Evolutionary conservation across 2,888 invertebrate genomes (phyloP).

Genomic region (Lysandra bellargus): DNA sequence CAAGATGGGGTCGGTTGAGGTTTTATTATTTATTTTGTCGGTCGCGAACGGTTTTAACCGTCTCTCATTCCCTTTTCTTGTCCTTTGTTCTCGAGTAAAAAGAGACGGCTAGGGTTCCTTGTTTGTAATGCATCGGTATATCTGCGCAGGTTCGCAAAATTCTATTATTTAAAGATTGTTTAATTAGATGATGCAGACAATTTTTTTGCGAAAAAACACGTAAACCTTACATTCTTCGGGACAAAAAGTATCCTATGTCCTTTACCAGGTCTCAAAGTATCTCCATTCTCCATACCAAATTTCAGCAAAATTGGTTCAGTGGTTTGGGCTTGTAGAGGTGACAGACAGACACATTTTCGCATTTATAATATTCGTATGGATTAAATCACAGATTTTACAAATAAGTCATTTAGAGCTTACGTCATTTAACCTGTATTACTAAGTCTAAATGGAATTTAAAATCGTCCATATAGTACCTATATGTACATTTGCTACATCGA

Average conservation of each 20-base stretch:
- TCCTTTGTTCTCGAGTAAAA: constrained; percentile 53
- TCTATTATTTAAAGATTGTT: neutral
- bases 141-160: constrained; percentile 49
- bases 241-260: no score
- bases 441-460: constrained; percentile 6
- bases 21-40: constrained; percentile 74
- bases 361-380: no score
- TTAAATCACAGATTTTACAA: neutral
- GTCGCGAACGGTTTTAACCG: constrained; percentile 67
- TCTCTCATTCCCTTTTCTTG: constrained; percentile 62
- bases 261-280: no score
- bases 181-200: neutral
- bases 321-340: no score
- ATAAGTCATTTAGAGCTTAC: neutral
- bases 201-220: no score
- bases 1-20: constrained; percentile 63
- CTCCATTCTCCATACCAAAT: no score
- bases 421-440: neutral
- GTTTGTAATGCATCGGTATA: constrained; percentile 52
- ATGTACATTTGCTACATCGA: neutral
- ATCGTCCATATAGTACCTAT: neutral
- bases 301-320: no score
- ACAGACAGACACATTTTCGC: no score
- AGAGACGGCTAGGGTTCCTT: constrained; percentile 51
- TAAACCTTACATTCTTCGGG: no score